phyloP scores from a whole-genome alignment of 2,888 invertebrate species.

The Rhaphigaster nebulosa region DNA sequence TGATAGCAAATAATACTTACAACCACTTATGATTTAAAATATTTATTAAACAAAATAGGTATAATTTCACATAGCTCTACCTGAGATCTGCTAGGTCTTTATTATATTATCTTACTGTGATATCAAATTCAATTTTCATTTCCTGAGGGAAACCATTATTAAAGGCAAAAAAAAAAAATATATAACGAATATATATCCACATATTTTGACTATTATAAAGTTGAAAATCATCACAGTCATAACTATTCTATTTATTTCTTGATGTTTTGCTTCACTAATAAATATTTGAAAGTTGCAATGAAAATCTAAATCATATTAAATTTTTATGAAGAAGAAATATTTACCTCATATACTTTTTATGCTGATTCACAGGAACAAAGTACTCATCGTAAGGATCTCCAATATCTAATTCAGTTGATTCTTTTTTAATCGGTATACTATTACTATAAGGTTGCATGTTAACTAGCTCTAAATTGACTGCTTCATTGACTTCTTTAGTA shows the following conservation, averaged over 20 bases:
- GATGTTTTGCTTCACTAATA: too few species aligned
- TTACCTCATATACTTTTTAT: slow-evolving; percentile 87
- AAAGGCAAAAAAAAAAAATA: too few species aligned
- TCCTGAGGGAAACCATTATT: too few species aligned
- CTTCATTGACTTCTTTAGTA: slow-evolving; percentile 72
- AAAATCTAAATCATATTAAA: not conserved
- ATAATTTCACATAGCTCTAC: too few species aligned
- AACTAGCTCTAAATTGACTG: slow-evolving; percentile 84
- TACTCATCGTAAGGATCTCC: slow-evolving; percentile 85
- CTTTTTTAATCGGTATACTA: slow-evolving; percentile 75
- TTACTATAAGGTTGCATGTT: slow-evolving; percentile 77
- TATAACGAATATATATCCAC: too few species aligned
- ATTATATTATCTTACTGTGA: too few species aligned
- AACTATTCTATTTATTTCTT: not conserved
- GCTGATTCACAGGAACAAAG: slow-evolving; percentile 88
- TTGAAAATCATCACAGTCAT: not conserved
- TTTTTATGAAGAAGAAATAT: slow-evolving; percentile 64
- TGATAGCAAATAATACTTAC: too few species aligned
- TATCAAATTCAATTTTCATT: too few species aligned
- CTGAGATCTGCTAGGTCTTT: too few species aligned
- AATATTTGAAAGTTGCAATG: too few species aligned
- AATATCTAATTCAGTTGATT: slow-evolving; percentile 75
- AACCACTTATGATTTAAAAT: too few species aligned
- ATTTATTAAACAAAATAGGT: too few species aligned
- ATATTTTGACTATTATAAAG: not conserved